Evolutionary conservation across 1,140 invertebrate species (phyloP), one percentile per base, ranked within the genome.

Genomic region (Euwallacea fornicatus): DNA sequence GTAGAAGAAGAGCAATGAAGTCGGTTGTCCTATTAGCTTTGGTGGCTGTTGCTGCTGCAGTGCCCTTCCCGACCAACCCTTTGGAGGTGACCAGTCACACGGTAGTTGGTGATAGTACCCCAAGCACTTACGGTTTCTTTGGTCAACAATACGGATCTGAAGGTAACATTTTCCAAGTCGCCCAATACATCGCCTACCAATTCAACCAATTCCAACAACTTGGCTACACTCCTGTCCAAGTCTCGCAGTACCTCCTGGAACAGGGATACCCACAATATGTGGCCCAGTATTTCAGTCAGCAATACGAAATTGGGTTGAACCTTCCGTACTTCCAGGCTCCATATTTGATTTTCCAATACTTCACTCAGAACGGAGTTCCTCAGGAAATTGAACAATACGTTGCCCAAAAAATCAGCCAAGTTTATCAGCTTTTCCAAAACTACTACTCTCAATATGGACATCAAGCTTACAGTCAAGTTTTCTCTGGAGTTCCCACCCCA

Each of bases 341-440:
- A 11, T 69, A 63, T 10, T 9, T 46, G 10, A 61, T 61, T 55
- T 69, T 69, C 67, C 67, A 56, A n/a, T 69, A 69, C 46, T 69
- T 33, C 59, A 55, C 42, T 10, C 7, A 62, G 13, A 44, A 69
- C 42, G 47, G 41, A 33, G 15, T 69, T 44, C 15, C 47, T n/a
- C 47, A 61, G 10, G 60, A 69, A 42, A 13, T 53, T 9, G n/a
- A 62, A 46, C 21, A 61, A 44, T 69, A 69, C 67, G 16, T 69
- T 43, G n/a, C 13, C 8, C 59, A 69, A 9, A 44, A 69, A 55
- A 69, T 69, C 42, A 47, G 42, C 15, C 33, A 54, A 15, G 67
- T 15, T 44, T 62, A 54, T 13, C 58, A 61, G 9, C 43, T 54
- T 13, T 67, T 59, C 15, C 67, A 69, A 55, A 41, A 8, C 7